Evolutionary conservation across 2,797 vertebrate genomes (phyloP).

Genomic region (Sebastolobus altivelis): DNA sequence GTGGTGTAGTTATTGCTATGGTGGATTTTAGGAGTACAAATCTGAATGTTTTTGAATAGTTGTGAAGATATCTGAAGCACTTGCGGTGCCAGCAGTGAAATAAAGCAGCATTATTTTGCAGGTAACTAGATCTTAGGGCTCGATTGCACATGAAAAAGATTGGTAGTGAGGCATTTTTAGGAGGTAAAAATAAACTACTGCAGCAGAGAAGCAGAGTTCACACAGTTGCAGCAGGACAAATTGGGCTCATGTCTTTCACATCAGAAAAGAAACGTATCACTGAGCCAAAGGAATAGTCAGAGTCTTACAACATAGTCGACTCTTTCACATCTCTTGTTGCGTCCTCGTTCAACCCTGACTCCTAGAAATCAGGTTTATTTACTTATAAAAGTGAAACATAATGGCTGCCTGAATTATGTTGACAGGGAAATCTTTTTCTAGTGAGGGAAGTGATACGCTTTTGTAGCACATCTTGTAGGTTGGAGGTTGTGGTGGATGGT

Average conservation of each 20-base stretch:
- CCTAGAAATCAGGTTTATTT: neutral
- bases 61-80: neutral
- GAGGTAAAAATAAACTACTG: neutral
- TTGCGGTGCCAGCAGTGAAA: neutral
- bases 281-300: constrained; percentile 5
- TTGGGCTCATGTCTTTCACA: constrained; percentile 28
- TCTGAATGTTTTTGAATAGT: constrained; percentile 6
- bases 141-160: constrained; percentile 17
- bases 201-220: constrained; percentile 23
- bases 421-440: neutral
- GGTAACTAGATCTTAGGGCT: neutral
- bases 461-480: neutral
- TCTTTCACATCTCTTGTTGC: neutral
- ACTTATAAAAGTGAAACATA: constrained; percentile 4
- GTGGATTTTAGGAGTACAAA: constrained; percentile 8
- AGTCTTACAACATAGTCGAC: neutral
- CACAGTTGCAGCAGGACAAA: constrained; percentile 2
- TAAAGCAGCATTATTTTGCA: constrained; percentile 9
- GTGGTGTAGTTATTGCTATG: neutral
- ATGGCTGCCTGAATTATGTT: constrained; percentile 1
- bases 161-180: constrained; percentile 9
- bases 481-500: neutral
- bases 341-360: constrained; percentile 7
- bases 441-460: neutral
- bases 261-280: constrained; percentile 22